phyloP scores from a whole-genome alignment of 2,888 invertebrate species.

The Ecdyonurus torrentis region DNA sequence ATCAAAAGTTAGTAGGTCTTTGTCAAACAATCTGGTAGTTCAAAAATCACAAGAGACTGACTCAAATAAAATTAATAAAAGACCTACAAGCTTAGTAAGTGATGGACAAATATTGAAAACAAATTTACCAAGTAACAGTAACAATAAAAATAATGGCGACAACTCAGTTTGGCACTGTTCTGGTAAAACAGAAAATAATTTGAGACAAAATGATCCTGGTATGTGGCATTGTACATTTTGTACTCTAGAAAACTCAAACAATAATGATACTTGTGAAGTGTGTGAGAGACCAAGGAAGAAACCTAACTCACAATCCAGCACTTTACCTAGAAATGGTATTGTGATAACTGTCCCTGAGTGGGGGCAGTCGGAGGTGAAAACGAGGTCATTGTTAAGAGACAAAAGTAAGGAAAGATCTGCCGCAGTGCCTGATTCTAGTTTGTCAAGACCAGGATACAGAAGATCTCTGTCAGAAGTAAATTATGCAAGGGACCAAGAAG shows the following conservation, averaged over 20 bases:
- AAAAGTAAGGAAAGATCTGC: conserved; percentile 4
- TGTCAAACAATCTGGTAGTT: conserved; percentile 46
- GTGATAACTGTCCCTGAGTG: conserved; percentile 31
- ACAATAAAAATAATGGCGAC: conserved; percentile 10
- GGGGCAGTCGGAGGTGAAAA: conserved; percentile 27
- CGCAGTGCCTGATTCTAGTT: conserved; percentile 4
- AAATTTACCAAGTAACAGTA: conserved; percentile 18
- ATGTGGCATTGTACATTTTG: conserved; percentile 56
- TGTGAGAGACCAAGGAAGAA: conserved; percentile 47
- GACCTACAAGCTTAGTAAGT: conserved; percentile 15
- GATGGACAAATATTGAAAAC: conserved; percentile 11
- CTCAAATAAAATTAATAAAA: conserved; percentile 11
- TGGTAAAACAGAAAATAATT: conserved; percentile 31
- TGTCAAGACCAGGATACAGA: conserved; percentile 27
- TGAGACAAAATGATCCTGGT: conserved; percentile 30
- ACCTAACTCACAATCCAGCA: conserved; percentile 14
- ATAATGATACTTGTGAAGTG: conserved; percentile 50
- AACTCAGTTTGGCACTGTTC: conserved; percentile 24
- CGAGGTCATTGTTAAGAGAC: conserved; percentile 15
- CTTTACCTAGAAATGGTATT: conserved; percentile 29
- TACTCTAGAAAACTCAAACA: conserved; percentile 52
- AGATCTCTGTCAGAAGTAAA: conserved; percentile 32
- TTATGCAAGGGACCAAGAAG: conserved; percentile 19
- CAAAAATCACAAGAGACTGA: conserved; percentile 20
- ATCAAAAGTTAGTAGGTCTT: conserved; percentile 39